Base-by-base conservation (phyloP, 2,113 vertebrate genomes). In the Daubentonia madagascariensis region DNA sequence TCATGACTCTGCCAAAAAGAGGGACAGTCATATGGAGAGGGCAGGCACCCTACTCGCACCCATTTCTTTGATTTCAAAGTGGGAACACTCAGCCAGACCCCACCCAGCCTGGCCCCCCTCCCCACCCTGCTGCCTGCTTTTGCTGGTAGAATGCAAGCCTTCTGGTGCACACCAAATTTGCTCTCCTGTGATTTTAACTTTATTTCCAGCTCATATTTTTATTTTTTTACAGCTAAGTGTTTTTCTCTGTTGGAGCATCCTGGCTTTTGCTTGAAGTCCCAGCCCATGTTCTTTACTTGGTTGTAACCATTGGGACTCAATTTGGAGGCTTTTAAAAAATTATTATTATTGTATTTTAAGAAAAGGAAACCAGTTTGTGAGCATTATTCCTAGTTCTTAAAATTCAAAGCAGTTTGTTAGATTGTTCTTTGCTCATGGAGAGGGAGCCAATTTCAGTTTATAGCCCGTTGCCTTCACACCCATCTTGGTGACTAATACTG, bases 401-500 rank as follows among this genome's bases (percentile, higher is more conserved):
- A 93, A 88, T 89, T 93, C 59, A 94, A 95, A 97, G 68, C 68
- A 50, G 52, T 94, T 92, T 96, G 92, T 80, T 94, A 50, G 70
- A 63, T 22, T 6, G 30, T 68, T 88, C 72, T 95, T 89, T 75
- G 52, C 75, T 95, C 80, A 95, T 65, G 52, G 96, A 91, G 95
- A 91, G 23, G 61, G 88, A 86, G 76, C 50, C 25, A 67, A 97
- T 73, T 92, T 95, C 57, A 59, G 90, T 89, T 93, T 93, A 73
- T 16, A 97, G 78, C 11, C 81, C 0, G 12, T 73, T 96, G 95
- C 98, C 97, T 95, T 98, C 96, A 98, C 85, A 94, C 90, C 61
- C 97, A 91, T 93, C 94, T 91, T 4, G 4, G 96, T 98, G 98
- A 97, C 95, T 96, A 98, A 97, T 97, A 95, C 81, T 87, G 6